Percentiles rank a stretch among this genome's conserved stretches.
These are phyloP conservation scores for Gymnoscopelus microlampas DNA, from an alignment of 2,797 vertebrate species.

Conservation along the genomic window DNA sequence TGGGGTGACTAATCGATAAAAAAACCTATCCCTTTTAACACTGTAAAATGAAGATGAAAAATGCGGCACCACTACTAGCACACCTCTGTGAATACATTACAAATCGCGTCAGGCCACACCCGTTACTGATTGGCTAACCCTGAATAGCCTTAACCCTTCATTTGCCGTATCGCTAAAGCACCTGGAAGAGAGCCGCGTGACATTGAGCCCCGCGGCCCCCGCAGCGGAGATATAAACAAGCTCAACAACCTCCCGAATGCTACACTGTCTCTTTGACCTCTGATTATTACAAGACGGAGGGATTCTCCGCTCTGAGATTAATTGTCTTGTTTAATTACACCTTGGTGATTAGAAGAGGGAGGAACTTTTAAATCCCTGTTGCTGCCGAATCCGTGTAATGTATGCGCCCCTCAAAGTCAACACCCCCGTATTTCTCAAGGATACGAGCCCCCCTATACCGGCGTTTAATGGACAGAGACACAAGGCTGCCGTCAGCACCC, in stretches of 20 bases:
- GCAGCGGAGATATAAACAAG: slow-evolving; percentile 28
- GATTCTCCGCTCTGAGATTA: slow-evolving; percentile 51
- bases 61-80: no score
- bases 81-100: no score
- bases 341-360: slow-evolving; percentile 58
- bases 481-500: slow-evolving; percentile 59
- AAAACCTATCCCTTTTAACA: no score
- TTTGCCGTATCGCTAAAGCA: background rate
- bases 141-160: no score
- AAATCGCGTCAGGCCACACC: no score
- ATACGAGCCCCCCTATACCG: slow-evolving; percentile 38
- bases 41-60: no score
- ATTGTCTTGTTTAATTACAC: slow-evolving; percentile 76
- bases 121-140: no score
- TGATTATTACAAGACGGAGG: slow-evolving; percentile 37
- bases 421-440: slow-evolving; percentile 52
- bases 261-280: slow-evolving; percentile 45
- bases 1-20: no score
- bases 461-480: slow-evolving; percentile 60
- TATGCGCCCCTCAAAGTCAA: slow-evolving; percentile 59
- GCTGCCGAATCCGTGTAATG: slow-evolving; percentile 53
- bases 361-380: slow-evolving; percentile 53
- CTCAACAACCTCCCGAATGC: slow-evolving; percentile 8
- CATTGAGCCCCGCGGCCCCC: slow-evolving; percentile 26
- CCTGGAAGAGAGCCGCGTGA: slow-evolving; percentile 21